phyloP scores from a whole-genome alignment of 2,113 vertebrate genomes.

The Lota lota region DNA sequence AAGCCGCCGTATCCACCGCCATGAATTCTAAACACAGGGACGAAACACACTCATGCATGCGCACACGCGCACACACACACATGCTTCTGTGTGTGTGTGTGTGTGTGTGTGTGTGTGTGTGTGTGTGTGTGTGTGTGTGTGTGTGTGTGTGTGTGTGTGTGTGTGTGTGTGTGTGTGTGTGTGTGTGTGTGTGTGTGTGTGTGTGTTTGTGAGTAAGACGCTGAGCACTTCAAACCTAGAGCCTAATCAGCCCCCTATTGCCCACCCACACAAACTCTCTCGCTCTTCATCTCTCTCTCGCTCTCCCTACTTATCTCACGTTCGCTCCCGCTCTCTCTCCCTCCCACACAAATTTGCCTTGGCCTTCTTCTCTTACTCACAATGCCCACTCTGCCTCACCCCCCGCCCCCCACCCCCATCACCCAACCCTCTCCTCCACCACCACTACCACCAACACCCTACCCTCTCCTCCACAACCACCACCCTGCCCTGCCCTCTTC shows the following conservation, averaged over 20 bases:
- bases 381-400: neutral
- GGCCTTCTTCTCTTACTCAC: constrained; percentile 12
- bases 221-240: constrained; percentile 62
- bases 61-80: neutral
- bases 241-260: constrained; percentile 68
- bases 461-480: neutral
- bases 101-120: neutral
- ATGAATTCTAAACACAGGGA: constrained; percentile 41
- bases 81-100: neutral
- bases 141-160: constrained; percentile 3
- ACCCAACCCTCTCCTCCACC: neutral
- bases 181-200: constrained; percentile 19
- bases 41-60: constrained; percentile 4
- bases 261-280: constrained; percentile 54
- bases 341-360: constrained; percentile 27
- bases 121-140: neutral
- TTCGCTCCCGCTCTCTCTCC: constrained; percentile 11
- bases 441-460: neutral
- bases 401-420: neutral
- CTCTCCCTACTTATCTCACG: constrained; percentile 23
- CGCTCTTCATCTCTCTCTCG: constrained; percentile 23
- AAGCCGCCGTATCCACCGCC: constrained; percentile 49
- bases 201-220: constrained; percentile 34
- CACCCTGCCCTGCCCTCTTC: neutral
- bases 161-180: neutral